phyloP scores from a whole-genome alignment of 2,888 invertebrate species.

The Brachyptera risi region DNA sequence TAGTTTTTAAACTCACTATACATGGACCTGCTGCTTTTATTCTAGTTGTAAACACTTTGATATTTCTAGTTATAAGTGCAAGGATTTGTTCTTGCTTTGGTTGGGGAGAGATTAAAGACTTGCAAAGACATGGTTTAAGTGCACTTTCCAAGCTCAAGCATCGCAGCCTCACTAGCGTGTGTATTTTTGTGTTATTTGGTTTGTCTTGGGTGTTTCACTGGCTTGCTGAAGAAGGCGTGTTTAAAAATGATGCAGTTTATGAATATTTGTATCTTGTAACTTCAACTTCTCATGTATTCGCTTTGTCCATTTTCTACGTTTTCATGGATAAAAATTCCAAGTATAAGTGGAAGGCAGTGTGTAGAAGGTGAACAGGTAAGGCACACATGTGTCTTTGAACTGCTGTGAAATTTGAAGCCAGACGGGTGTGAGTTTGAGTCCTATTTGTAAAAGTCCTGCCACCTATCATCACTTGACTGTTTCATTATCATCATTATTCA shows the following conservation, averaged over 20 bases:
- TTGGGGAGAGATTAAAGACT: not conserved
- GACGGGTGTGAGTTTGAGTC: no score
- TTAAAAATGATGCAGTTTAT: not conserved
- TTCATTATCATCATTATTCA: no score
- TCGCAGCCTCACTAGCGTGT: not conserved
- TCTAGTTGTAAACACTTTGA: not conserved
- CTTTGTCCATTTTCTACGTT: no score
- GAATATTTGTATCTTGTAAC: not conserved
- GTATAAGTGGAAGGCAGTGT: no score
- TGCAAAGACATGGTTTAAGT: not conserved
- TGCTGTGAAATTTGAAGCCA: no score
- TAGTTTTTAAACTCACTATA: not conserved
- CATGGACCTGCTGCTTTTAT: not conserved
- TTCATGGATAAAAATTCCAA: no score
- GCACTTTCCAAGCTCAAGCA: not conserved
- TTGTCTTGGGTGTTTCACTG: constrained; percentile 1
- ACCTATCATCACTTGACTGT: no score
- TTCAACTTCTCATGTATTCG: not conserved
- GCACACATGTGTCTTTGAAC: no score
- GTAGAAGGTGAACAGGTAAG: no score
- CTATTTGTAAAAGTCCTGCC: no score
- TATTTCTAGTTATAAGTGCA: not conserved
- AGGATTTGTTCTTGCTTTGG: not conserved
- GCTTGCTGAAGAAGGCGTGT: not conserved
- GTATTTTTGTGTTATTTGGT: not conserved